Percentiles rank a stretch among this genome's conserved stretches.
These are phyloP conservation scores for Sebastes taczanowskii DNA, from an alignment of 2,797 vertebrate species.

Conservation along the genomic window DNA sequence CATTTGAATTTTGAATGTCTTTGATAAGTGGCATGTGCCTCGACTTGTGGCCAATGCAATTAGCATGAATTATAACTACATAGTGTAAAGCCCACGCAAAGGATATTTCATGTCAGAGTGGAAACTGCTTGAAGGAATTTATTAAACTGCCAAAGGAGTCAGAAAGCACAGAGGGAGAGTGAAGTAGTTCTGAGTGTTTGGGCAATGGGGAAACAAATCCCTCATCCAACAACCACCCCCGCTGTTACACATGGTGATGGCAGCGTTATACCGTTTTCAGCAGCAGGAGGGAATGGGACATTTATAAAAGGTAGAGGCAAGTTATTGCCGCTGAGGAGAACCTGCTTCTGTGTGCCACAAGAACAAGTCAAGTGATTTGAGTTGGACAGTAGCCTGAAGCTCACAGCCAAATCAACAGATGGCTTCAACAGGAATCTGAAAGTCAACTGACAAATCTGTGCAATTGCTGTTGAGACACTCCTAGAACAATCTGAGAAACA, in stretches of 20 bases:
- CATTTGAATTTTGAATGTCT: not conserved
- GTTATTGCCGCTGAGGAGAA: not conserved
- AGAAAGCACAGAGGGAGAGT: not conserved
- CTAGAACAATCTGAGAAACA: not conserved
- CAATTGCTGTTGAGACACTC: not conserved
- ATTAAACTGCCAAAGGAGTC: not conserved
- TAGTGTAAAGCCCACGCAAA: not conserved
- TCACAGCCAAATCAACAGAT: conserved; percentile 1
- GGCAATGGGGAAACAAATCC: not conserved
- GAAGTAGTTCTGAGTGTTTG: not conserved
- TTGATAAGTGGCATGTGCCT: not conserved
- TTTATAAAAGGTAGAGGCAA: not conserved
- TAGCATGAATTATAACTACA: not conserved
- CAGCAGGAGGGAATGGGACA: not conserved
- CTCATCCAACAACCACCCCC: not conserved
- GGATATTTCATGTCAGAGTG: not conserved
- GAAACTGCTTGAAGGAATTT: not conserved
- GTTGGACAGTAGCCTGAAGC: not conserved
- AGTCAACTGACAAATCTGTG: conserved; percentile 13
- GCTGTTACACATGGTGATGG: not conserved
- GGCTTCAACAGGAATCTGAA: conserved; percentile 4
- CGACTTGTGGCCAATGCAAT: not conserved
- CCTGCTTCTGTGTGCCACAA: not conserved
- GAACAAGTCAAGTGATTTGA: not conserved
- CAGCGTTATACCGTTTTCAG: not conserved